Evolutionary conservation across 2,797 vertebrate species (phyloP).

Genomic region (Taeniopygia guttata): DNA sequence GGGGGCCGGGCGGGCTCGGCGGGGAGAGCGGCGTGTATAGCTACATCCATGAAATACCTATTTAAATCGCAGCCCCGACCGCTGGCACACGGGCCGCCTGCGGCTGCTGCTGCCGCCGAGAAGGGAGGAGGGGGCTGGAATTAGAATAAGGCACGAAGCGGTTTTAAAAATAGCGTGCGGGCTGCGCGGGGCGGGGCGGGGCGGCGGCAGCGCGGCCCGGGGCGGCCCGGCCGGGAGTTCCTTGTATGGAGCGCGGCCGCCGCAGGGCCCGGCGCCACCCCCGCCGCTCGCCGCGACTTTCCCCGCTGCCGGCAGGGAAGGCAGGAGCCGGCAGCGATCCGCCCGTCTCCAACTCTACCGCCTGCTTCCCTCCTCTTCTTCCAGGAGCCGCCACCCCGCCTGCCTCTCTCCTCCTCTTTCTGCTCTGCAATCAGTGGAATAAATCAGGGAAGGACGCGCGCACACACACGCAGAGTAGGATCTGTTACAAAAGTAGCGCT

Average conservation of each 20-base stretch:
- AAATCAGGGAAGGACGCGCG: constrained; percentile 69
- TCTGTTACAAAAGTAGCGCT: constrained; percentile 81
- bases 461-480: constrained; percentile 56
- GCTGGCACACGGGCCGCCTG: neutral
- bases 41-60: neutral
- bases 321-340: neutral
- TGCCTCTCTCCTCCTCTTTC: constrained; percentile 41
- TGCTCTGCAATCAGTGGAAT: constrained; percentile 59
- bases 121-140: neutral
- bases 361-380: neutral
- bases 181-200: neutral
- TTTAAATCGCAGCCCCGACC: neutral
- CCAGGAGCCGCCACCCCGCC: neutral
- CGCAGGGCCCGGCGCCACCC: constrained; percentile 31
- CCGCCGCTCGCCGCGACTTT: constrained; percentile 23
- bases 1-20: neutral
- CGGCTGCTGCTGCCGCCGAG: neutral
- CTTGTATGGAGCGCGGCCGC: constrained; percentile 72
- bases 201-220: constrained; percentile 46
- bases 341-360: neutral
- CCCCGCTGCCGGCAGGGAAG: neutral
- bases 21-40: neutral
- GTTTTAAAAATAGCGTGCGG: constrained; percentile 49
- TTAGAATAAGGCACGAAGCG: constrained; percentile 10
- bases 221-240: constrained; percentile 36